Conservation (phyloP, 2,113 vertebrate genomes). For the Procapra przewalskii region DNA sequence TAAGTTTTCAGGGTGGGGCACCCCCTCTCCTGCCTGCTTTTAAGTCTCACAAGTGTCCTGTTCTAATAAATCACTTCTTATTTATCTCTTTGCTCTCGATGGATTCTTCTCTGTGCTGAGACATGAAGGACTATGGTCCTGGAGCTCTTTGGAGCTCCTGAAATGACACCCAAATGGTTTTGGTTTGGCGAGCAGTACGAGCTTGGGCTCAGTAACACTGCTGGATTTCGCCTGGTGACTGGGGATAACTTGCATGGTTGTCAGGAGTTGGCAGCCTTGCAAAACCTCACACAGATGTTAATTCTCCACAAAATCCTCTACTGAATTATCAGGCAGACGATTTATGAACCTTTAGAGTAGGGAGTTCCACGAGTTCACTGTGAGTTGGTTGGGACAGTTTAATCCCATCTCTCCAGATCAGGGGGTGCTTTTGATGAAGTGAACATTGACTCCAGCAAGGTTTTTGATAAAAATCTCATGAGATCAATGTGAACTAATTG, state of each 20-base stretch:
- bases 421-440: not conserved
- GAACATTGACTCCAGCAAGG: fast-evolving
- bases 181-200: not conserved
- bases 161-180: not conserved
- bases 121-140: not conserved
- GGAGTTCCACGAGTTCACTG: not conserved
- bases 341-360: not conserved
- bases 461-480: not conserved
- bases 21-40: not conserved
- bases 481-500: not conserved
- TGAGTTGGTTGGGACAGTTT: not conserved
- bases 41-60: not conserved
- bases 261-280: not conserved
- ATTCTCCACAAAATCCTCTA: not conserved
- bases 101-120: not conserved
- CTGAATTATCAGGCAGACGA: not conserved
- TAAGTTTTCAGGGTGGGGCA: not conserved
- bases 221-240: not conserved
- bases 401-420: not conserved
- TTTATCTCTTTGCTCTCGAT: not conserved
- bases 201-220: not conserved
- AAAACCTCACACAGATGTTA: not conserved
- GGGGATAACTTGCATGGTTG: not conserved
- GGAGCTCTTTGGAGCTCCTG: not conserved
- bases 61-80: not conserved